Percentiles rank a stretch among this genome's conserved stretches.
Conservation (phyloP, 2,797 vertebrate species). For the Emys orbicularis region DNA sequence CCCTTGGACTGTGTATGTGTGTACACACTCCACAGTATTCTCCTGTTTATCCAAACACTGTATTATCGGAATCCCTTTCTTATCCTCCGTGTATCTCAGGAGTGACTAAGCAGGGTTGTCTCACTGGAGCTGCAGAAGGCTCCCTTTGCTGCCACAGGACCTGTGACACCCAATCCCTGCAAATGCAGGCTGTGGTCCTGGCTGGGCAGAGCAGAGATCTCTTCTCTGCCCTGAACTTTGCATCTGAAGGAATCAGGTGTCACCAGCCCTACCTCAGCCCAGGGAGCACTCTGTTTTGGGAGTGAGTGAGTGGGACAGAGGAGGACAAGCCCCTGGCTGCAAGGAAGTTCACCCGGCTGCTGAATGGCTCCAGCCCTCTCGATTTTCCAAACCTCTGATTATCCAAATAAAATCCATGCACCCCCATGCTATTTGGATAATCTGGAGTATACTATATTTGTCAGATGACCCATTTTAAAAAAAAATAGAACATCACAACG, state of each 20-base stretch:
- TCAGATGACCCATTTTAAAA: background rate
- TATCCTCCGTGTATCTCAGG: background rate
- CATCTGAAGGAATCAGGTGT: too few species aligned
- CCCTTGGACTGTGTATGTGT: background rate
- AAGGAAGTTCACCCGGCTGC: background rate
- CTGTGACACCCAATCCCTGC: background rate
- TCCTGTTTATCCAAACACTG: background rate
- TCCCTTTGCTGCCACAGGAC: background rate
- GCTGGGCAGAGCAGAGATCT: background rate
- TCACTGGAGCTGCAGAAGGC: background rate
- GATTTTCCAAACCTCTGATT: background rate
- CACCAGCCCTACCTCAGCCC: background rate
- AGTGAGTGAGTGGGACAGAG: background rate
- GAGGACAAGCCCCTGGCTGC: background rate
- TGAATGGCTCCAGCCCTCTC: background rate
- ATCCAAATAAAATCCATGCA: background rate
- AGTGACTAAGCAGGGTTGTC: background rate
- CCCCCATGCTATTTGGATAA: too few species aligned
- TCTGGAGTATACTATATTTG: background rate
- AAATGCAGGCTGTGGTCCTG: background rate
- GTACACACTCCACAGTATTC: background rate
- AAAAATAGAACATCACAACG: background rate
- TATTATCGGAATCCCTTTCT: background rate
- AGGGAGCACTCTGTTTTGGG: background rate
- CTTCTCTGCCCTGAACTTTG: background rate